These are phyloP conservation scores for Norana najaformis DNA, from an alignment of 2,888 invertebrate species.

Conservation along the genomic window DNA sequence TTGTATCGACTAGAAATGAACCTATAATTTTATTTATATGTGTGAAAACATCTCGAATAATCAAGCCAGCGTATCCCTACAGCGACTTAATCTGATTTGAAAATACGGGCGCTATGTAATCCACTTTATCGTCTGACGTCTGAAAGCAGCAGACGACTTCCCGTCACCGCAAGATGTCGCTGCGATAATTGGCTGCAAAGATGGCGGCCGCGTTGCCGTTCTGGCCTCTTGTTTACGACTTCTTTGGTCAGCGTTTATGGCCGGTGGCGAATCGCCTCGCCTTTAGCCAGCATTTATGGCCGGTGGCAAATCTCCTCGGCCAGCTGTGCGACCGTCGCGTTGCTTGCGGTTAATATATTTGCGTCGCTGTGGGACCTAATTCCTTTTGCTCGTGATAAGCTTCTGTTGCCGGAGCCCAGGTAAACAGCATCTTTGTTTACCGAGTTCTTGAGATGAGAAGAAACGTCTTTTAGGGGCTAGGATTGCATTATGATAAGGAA, in stretches of 20 bases:
- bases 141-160: too few relatives aligned
- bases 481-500: not conserved
- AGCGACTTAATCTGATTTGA: not conserved
- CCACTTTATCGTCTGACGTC: not conserved
- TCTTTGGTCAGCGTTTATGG: not conserved
- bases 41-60: too few relatives aligned
- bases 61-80: not conserved
- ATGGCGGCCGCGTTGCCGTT: not conserved
- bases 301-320: not conserved
- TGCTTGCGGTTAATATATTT: not conserved
- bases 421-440: conserved; percentile 3
- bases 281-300: not conserved
- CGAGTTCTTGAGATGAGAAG: not conserved
- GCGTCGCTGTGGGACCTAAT: not conserved
- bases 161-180: not conserved
- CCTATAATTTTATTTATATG: not conserved
- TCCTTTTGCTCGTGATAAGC: not conserved
- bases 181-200: not conserved
- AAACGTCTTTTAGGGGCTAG: not conserved
- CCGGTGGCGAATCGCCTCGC: conserved; percentile 1
- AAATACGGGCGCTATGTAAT: not conserved
- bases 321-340: not conserved
- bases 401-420: not conserved
- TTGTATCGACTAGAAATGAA: not conserved
- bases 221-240: not conserved